Evolutionary conservation across 2,113 vertebrate species (phyloP).

Genomic region (Gallinago media): DNA sequence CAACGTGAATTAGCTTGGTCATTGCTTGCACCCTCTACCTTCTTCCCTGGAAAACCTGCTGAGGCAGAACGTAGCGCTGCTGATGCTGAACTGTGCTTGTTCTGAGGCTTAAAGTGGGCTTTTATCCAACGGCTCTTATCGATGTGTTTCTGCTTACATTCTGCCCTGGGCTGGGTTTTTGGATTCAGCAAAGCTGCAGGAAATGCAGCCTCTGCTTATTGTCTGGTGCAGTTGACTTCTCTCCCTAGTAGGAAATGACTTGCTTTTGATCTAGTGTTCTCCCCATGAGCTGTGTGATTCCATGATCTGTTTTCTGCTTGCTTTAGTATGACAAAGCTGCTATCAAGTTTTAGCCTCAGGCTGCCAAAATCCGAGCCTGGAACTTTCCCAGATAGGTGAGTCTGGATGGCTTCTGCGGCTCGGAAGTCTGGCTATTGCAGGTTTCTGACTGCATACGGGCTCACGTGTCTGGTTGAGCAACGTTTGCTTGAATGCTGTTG

Average conservation of each 20-base stretch:
- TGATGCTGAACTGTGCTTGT: background rate
- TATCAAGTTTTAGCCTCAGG: slow-evolving; percentile 38
- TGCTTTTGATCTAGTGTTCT: background rate
- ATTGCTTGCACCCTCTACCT: background rate
- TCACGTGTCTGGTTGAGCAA: background rate
- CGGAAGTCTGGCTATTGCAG: background rate
- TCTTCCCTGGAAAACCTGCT: background rate
- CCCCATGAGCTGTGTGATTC: background rate
- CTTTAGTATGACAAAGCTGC: slow-evolving; percentile 35
- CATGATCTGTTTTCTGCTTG: background rate
- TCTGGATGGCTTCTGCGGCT: background rate
- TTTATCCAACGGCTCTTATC: background rate
- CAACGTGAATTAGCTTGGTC: background rate
- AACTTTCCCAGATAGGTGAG: slow-evolving; percentile 48
- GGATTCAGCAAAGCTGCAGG: background rate
- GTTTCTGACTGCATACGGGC: background rate
- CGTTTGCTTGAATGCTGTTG: background rate
- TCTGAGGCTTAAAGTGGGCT: background rate
- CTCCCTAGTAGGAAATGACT: background rate
- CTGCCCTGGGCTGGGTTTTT: background rate
- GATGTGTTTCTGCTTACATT: background rate
- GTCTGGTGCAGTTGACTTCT: background rate
- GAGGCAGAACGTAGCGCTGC: background rate
- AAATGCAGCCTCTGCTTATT: background rate
- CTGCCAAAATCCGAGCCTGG: slow-evolving; percentile 42